A percentile compares a stretch with the other conserved stretches of the same genome.
Evolutionary conservation across 2,797 vertebrate genomes (phyloP).

Genomic region (Darevskia nairensis): DNA sequence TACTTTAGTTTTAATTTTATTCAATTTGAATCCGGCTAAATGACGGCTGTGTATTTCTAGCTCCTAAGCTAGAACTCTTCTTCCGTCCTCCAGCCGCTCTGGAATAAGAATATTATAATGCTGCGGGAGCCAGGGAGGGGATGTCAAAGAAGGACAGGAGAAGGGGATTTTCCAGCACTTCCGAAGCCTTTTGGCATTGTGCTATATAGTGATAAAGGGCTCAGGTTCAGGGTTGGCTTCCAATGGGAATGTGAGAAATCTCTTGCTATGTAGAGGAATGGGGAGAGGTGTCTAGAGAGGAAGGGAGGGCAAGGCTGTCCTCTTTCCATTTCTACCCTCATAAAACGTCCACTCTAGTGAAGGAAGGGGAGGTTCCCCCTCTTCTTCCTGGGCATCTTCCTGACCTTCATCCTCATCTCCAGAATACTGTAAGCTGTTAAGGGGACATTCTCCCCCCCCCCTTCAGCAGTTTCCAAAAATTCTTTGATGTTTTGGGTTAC

Average conservation of each 20-base stretch:
- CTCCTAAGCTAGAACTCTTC: not conserved
- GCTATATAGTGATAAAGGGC: not conserved
- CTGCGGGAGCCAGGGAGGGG: not conserved
- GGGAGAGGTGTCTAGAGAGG: not conserved
- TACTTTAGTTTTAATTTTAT: too few species aligned
- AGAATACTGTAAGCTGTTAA: not conserved
- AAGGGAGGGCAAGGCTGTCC: not conserved
- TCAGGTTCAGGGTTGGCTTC: not conserved
- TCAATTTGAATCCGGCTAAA: too few species aligned
- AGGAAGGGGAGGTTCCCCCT: not conserved
- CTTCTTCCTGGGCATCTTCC: not conserved
- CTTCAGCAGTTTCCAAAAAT: not conserved
- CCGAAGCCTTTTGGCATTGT: not conserved
- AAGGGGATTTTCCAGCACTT: not conserved
- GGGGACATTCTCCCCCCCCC: too few species aligned
- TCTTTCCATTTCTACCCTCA: not conserved
- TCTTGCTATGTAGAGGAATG: not conserved
- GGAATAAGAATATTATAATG: not conserved
- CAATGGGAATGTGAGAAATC: not conserved
- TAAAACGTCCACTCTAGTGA: too few species aligned
- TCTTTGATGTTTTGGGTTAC: not conserved
- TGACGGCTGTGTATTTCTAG: too few species aligned
- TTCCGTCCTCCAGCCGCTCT: not conserved
- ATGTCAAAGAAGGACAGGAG: not conserved
- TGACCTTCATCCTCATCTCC: not conserved